These are phyloP conservation scores for Corythaeola cristata DNA, from an alignment of 2,113 vertebrate genomes.

Conservation along the genomic window DNA sequence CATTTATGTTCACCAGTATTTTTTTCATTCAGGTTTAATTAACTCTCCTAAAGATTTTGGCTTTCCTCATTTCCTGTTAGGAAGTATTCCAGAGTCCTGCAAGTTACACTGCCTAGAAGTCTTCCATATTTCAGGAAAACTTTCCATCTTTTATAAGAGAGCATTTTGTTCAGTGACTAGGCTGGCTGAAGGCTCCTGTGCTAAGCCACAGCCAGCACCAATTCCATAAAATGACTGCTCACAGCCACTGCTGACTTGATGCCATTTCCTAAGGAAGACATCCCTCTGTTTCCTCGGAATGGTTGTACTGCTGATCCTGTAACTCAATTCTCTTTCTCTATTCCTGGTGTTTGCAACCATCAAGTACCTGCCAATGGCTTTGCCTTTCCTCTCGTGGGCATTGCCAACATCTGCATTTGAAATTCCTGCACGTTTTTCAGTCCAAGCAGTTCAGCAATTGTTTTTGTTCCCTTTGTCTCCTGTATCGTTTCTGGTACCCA, in stretches of 20 bases:
- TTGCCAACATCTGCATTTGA: neutral
- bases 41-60: conserved; percentile 40
- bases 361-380: neutral
- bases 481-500: neutral
- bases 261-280: neutral
- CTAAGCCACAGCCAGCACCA: neutral
- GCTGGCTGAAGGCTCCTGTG: neutral
- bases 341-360: neutral
- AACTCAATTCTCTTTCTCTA: neutral
- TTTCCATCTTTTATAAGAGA: conserved; percentile 5
- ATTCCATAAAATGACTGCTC: neutral
- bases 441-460: neutral
- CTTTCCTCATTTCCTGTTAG: conserved; percentile 48
- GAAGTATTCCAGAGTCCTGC: conserved; percentile 50
- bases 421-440: neutral
- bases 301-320: neutral
- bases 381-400: neutral
- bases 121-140: conserved; percentile 33
- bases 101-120: conserved; percentile 31
- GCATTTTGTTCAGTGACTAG: neutral
- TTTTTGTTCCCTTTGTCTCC: neutral
- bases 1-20: conserved; percentile 5
- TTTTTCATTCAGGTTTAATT: conserved; percentile 38
- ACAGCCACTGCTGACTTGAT: neutral
- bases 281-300: neutral